These are phyloP conservation scores for Malurus melanocephalus DNA, from an alignment of 2,113 vertebrate genomes.

Conservation along the genomic window DNA sequence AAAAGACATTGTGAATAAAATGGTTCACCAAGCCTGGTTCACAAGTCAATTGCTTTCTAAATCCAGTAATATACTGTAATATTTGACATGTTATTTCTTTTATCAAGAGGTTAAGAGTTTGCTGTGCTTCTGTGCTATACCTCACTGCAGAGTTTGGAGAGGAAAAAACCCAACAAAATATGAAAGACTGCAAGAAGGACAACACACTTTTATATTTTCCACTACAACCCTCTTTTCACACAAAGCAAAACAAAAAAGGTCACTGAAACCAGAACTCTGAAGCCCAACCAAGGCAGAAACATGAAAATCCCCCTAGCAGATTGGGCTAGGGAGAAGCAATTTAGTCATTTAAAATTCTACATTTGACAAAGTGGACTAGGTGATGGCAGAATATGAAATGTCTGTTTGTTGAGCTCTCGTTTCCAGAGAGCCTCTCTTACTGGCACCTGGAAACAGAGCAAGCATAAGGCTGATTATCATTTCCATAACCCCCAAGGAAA, in stretches of 20 bases:
- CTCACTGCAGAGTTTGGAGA: conserved; percentile 18
- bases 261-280: neutral
- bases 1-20: conserved; percentile 50
- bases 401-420: conserved; percentile 15
- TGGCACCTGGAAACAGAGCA: conserved; percentile 53
- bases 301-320: neutral
- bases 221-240: neutral
- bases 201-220: neutral
- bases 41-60: conserved; percentile 50
- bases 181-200: neutral
- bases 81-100: conserved; percentile 25
- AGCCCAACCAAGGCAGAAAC: neutral
- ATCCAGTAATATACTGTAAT: conserved; percentile 14
- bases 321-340: neutral
- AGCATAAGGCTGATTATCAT: conserved; percentile 61
- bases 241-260: neutral
- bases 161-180: conserved; percentile 7
- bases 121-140: neutral
- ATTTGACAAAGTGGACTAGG: neutral
- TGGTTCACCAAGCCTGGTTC: conserved; percentile 48
- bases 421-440: conserved; percentile 35
- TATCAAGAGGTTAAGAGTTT: neutral
- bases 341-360: neutral
- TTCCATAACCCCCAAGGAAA: conserved; percentile 56
- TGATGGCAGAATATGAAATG: neutral